phyloP scores from a whole-genome alignment of 2,113 vertebrate species.

The Cinclus mexicanus region DNA sequence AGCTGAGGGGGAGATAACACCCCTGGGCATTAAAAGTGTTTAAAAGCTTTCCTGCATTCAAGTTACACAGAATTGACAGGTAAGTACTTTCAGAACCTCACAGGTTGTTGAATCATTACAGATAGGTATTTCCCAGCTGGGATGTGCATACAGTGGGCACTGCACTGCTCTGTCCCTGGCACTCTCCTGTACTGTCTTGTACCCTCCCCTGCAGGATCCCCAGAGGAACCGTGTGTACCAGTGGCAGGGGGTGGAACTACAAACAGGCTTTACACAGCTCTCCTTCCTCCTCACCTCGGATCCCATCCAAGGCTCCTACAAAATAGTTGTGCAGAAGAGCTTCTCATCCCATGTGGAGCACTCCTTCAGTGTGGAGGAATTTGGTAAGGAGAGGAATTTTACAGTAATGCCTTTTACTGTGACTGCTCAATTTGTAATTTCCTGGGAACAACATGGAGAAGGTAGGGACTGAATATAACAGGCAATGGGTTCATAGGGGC shows the following conservation, averaged over 20 bases:
- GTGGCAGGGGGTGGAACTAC: slow-evolving; percentile 65
- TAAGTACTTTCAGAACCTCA: background rate
- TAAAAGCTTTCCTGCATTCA: background rate
- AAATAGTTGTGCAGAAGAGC: slow-evolving; percentile 58
- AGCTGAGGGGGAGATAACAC: background rate
- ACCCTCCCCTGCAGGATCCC: slow-evolving; percentile 64
- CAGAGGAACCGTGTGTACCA: slow-evolving; percentile 72
- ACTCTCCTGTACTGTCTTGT: background rate
- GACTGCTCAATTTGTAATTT: background rate
- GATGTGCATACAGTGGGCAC: background rate
- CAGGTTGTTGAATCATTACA: background rate
- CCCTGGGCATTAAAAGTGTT: background rate
- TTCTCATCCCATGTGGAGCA: background rate
- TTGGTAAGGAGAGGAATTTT: slow-evolving; percentile 60
- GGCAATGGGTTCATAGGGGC: background rate
- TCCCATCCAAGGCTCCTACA: slow-evolving; percentile 71
- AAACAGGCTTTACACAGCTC: slow-evolving; percentile 64
- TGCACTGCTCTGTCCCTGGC: background rate
- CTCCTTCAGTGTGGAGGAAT: slow-evolving; percentile 71
- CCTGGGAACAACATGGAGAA: background rate
- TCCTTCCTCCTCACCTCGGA: slow-evolving; percentile 71
- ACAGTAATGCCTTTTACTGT: background rate
- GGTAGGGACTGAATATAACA: background rate
- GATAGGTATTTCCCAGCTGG: background rate
- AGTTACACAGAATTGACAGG: background rate